Evolutionary conservation across 2,797 vertebrate genomes (phyloP).

Genomic region (Labroides dimidiatus): DNA sequence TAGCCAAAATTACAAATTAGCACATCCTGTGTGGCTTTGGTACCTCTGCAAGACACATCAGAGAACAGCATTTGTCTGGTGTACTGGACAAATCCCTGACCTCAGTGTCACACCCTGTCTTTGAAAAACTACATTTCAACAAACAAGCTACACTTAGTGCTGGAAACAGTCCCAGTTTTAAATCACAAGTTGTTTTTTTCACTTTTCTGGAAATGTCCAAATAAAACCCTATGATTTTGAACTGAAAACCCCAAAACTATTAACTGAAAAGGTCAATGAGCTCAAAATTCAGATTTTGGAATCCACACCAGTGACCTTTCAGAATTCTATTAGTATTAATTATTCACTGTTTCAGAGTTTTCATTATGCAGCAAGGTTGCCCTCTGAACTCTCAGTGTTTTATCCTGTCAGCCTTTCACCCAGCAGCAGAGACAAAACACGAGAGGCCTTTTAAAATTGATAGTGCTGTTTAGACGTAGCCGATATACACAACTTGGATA

Average conservation of each 20-base stretch:
- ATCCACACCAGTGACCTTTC: background rate
- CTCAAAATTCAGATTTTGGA: background rate
- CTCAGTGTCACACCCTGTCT: background rate
- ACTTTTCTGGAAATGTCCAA: background rate
- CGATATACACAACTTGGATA: constrained; percentile 10
- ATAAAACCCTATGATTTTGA: background rate
- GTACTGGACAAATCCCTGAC: background rate
- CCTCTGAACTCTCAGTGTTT: background rate
- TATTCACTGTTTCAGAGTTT: background rate
- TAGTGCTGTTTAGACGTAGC: constrained; percentile 1
- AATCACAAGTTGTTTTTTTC: background rate
- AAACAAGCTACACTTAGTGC: background rate
- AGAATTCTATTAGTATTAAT: background rate
- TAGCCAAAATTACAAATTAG: too few species aligned
- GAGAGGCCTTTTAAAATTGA: constrained; percentile 16
- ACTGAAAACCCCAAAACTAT: background rate
- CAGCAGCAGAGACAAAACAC: background rate
- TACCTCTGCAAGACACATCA: too few species aligned
- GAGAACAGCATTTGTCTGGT: background rate
- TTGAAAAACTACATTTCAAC: background rate
- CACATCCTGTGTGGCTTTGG: too few species aligned
- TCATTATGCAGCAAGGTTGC: background rate
- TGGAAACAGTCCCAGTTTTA: background rate
- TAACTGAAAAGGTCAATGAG: background rate
- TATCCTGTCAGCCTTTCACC: constrained; percentile 1